Percentiles rank a stretch among this genome's conserved stretches.
These are phyloP conservation scores for Semicossyphus pulcher DNA, from an alignment of 2,113 vertebrate species.

Conservation along the genomic window DNA sequence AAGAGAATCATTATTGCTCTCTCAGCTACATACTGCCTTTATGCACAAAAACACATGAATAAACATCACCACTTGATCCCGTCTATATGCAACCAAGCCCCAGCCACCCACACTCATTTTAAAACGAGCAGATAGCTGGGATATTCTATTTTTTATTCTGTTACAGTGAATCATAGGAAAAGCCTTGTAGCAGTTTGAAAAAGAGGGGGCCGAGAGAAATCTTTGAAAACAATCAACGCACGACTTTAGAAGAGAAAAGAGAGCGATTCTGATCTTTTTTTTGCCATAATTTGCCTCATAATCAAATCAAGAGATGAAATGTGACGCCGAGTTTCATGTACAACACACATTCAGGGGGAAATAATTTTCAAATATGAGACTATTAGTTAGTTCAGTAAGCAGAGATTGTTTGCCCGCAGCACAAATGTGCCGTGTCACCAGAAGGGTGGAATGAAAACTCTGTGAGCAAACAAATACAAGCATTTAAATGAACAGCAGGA, in stretches of 20 bases:
- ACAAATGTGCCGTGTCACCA: constrained; percentile 39
- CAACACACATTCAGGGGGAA: not conserved
- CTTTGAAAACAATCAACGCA: constrained; percentile 46
- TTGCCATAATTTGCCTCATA: constrained; percentile 22
- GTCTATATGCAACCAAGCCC: constrained; percentile 63
- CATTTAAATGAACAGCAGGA: constrained; percentile 19
- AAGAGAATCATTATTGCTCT: constrained; percentile 20
- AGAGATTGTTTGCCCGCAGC: constrained; percentile 11
- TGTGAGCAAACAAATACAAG: constrained; percentile 19
- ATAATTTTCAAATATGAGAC: constrained; percentile 33
- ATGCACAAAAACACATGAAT: constrained; percentile 65
- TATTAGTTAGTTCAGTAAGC: constrained; percentile 32
- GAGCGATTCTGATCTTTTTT: constrained; percentile 10
- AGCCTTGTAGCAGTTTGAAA: constrained; percentile 51
- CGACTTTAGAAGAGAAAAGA: constrained; percentile 16
- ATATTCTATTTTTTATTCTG: constrained; percentile 66
- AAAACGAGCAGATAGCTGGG: constrained; percentile 63
- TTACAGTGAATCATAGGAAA: constrained; percentile 56
- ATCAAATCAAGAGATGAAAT: constrained; percentile 38
- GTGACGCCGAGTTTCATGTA: not conserved
- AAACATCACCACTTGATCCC: constrained; percentile 66
- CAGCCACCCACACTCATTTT: constrained; percentile 73
- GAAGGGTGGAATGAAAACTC: constrained; percentile 26
- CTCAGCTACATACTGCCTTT: constrained; percentile 39
- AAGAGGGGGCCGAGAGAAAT: constrained; percentile 49